phyloP scores from a whole-genome alignment of 1,140 invertebrate genomes.

The Hypsibius dujardini region DNA sequence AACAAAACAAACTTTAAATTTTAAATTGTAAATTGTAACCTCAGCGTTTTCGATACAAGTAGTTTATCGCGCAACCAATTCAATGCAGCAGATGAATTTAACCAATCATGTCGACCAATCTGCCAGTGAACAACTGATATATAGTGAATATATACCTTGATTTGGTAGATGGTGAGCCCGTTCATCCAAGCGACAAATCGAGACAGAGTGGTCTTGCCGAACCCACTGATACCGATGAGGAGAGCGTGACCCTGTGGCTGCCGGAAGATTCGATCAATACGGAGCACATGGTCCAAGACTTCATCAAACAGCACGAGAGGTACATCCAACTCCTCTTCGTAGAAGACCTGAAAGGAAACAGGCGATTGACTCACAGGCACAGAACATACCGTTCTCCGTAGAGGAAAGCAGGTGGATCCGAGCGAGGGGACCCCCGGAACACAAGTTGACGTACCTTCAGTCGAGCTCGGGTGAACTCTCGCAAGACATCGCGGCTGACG shows the following conservation, averaged over 20 bases:
- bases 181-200: slow-evolving; percentile 99
- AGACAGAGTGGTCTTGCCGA: slow-evolving; percentile 94
- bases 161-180: slow-evolving; percentile 94
- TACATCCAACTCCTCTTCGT: slow-evolving; percentile 97
- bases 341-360: slow-evolving; percentile 57
- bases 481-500: slow-evolving; percentile 77
- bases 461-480: slow-evolving; percentile 89
- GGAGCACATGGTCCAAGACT: slow-evolving; percentile 88
- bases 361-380: no score
- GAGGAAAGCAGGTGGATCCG: no score
- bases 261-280: slow-evolving; percentile 95
- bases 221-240: slow-evolving; percentile 88
- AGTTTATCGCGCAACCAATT: no score
- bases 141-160: slow-evolving; percentile 61
- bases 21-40: no score
- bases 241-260: slow-evolving; percentile 93
- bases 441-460: slow-evolving; percentile 48
- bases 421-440: no score
- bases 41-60: no score
- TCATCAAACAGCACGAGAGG: slow-evolving; percentile 94
- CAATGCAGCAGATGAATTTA: no score
- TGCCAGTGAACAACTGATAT: no score
- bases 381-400: no score
- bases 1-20: no score
- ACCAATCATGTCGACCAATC: no score